Conservation (phyloP, 2,888 invertebrate species). For the Alitta virens region DNA sequence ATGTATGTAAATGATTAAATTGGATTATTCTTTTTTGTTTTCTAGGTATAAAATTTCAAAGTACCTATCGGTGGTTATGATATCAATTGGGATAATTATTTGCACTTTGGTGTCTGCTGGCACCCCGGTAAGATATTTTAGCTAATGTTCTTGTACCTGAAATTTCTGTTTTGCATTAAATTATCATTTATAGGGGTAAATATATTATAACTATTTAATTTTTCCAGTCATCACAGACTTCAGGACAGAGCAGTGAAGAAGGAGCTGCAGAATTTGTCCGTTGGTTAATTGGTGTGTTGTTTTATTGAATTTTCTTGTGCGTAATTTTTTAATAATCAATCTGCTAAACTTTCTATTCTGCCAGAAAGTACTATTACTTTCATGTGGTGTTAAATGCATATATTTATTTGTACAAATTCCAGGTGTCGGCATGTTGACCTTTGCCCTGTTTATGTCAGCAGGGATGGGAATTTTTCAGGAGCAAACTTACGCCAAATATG, state of each 20-base stretch:
- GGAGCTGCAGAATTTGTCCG: conserved; percentile 1
- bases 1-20: conserved; percentile 31
- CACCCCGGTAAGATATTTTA: too few species aligned
- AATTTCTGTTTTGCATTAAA: too few species aligned
- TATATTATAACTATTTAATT: too few species aligned
- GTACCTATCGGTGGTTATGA: conserved; percentile 87
- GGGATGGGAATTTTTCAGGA: conserved; percentile 95
- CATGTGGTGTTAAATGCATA: too few species aligned
- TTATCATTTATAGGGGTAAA: too few species aligned
- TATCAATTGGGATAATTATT: conserved; percentile 85
- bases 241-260: conserved; percentile 2
- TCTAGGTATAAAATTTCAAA: conserved; percentile 73
- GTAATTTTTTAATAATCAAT: too few species aligned
- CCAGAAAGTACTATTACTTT: too few species aligned
- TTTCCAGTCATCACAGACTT: too few species aligned
- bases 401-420: conserved; percentile 12
- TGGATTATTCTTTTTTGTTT: conserved; percentile 6
- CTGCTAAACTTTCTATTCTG: too few species aligned
- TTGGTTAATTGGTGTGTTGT: conserved; percentile 3
- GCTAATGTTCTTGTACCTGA: too few species aligned
- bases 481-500: conserved; percentile 75
- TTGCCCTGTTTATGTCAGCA: conserved; percentile 87
- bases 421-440: conserved; percentile 77
- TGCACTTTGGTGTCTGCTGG: conserved; percentile 79
- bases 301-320: too few species aligned